Conservation (phyloP, 2,888 invertebrate species). For the Sericinus montela region DNA sequence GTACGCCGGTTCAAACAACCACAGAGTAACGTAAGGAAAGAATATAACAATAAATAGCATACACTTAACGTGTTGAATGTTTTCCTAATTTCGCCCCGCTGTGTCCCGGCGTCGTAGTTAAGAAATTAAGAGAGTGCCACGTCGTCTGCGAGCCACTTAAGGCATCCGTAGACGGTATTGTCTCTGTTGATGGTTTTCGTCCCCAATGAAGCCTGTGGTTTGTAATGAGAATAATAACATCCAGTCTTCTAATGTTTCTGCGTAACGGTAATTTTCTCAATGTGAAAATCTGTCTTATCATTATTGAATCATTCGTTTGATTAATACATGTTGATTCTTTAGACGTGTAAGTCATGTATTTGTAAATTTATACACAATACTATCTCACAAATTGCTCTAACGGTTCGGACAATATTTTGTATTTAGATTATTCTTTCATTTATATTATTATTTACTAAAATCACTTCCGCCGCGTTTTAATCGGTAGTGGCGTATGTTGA, state of each 20-base stretch:
- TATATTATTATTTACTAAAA: too few relatives aligned
- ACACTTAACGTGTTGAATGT: conserved; percentile 45
- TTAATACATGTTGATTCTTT: too few relatives aligned
- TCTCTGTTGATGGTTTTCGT: conserved; percentile 66
- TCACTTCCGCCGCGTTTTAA: too few relatives aligned
- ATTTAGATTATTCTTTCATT: too few relatives aligned
- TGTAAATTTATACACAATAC: too few relatives aligned
- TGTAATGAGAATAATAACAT: conserved; percentile 62
- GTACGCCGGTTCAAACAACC: not conserved
- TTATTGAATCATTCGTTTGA: too few relatives aligned
- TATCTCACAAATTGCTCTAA: too few relatives aligned
- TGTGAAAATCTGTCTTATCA: too few relatives aligned
- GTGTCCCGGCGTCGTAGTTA: conserved; percentile 64
- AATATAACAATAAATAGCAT: conserved; percentile 21
- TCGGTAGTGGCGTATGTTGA: too few relatives aligned
- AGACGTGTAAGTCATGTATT: too few relatives aligned
- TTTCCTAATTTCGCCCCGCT: conserved; percentile 77
- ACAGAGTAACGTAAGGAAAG: conserved; percentile 1
- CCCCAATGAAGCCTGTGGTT: conserved; percentile 67
- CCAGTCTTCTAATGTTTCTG: conserved; percentile 18
- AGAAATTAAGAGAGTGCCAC: conserved; percentile 76
- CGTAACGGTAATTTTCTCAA: not conserved
- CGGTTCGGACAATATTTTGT: too few relatives aligned
- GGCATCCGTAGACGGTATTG: conserved; percentile 57
- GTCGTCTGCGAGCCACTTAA: conserved; percentile 68